These are phyloP conservation scores for Chelonia mydas DNA, from an alignment of 2,797 vertebrate species.

Conservation along the genomic window DNA sequence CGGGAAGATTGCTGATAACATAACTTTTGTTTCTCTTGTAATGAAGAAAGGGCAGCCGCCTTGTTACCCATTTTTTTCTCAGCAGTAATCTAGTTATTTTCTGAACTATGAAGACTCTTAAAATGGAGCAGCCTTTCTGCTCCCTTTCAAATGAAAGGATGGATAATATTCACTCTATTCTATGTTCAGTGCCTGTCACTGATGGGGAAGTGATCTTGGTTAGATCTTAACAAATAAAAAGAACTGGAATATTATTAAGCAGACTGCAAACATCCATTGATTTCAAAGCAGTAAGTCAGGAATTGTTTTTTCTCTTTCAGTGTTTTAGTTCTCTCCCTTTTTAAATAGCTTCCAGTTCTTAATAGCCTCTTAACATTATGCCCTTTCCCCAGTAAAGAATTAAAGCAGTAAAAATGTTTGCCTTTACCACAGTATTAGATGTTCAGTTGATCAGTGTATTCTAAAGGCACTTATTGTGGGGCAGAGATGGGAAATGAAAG, in stretches of 20 bases:
- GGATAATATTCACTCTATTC: neutral
- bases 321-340: neutral
- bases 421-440: neutral
- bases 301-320: neutral
- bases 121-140: fast-evolving
- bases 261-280: fast-evolving
- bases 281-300: neutral
- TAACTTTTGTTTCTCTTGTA: neutral
- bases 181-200: neutral
- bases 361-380: neutral
- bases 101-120: fast-evolving
- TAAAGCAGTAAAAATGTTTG: neutral
- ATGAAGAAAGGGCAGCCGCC: neutral
- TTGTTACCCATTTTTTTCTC: fast-evolving
- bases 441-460: neutral
- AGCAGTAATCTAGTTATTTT: neutral
- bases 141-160: neutral
- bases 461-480: neutral
- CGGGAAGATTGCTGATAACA: neutral
- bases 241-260: neutral
- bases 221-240: neutral
- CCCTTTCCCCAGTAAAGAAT: neutral
- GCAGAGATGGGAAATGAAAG: neutral
- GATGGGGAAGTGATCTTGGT: neutral
- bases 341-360: neutral